Conservation (phyloP, 2,113 vertebrate species). For the Pelobates fuscus region DNA sequence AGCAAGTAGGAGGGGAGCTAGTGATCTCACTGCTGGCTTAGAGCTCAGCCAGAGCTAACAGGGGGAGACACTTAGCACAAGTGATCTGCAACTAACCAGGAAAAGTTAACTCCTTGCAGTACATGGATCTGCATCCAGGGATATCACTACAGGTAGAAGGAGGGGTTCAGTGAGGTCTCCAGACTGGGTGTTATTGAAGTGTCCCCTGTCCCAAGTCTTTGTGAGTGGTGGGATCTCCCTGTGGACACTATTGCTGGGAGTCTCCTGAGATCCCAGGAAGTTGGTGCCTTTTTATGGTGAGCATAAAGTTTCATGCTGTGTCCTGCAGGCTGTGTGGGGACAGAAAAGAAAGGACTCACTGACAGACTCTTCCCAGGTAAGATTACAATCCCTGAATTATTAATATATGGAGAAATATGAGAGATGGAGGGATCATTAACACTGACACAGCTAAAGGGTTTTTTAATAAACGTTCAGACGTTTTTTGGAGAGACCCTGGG, state of each 20-base stretch:
- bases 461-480: too few species aligned
- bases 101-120: constrained; percentile 20
- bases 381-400: constrained; percentile 29
- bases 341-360: background rate
- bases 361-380: constrained; percentile 23
- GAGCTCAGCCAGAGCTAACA: background rate
- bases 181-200: background rate
- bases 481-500: background rate
- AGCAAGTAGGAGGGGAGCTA: background rate
- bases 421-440: background rate
- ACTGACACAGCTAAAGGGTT: background rate
- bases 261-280: constrained; percentile 2
- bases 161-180: background rate
- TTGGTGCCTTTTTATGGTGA: constrained; percentile 32
- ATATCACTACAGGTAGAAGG: background rate
- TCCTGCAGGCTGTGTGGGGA: constrained; percentile 15
- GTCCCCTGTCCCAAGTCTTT: background rate
- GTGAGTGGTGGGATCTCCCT: background rate
- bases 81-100: background rate
- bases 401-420: constrained; percentile 1
- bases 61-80: background rate
- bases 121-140: background rate
- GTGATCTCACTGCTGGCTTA: background rate
- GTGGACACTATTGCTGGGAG: background rate
- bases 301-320: background rate